Base-by-base conservation (phyloP, 2,113 vertebrate genomes). In the Garra rufa region DNA sequence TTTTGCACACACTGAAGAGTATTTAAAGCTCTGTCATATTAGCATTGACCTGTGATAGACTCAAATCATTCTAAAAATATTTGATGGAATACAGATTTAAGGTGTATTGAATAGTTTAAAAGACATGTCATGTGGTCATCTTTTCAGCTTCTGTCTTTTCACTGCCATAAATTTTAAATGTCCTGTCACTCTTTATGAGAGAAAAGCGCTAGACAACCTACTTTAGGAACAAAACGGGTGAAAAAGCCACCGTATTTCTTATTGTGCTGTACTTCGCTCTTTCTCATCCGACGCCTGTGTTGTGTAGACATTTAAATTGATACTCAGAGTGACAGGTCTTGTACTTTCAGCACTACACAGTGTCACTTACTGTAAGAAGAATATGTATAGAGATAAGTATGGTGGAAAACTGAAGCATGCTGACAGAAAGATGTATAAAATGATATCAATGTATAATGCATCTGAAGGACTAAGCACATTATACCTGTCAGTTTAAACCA, bases 321-420 rank as follows among this genome's bases (percentile, higher is more conserved):
- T 34, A 9, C 4, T 76, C 48, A 76, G 17, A 55, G 74, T 38
- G 26, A 76, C 73, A 52, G 17, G 3, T 21, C 48, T 55, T 74
- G 24, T 55, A 34, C 28, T 55, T 76, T 19, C 14, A 50, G 15
- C 15, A 28, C 6, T 10, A 30, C 24, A 19, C 44, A 30, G 10
- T 75, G 44, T 50, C 44, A 75, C 46, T 30, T 48, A 43, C 14
- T 67, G 63, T 67, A 15, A 50, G 46, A 75, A 43, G 30, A 67
- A 30, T 30, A 55, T 38, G 74, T 38, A 52, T 30, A 76, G 26
- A 74, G 46, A 76, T 52, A 76, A 76, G 48, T 55, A 48, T 76
- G 28, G 46, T 4, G 5, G 28, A 17, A 19, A 15, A 55, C 13
- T 38, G 17, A 76, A 17, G 48, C 28, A 38, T 38, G 19, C 28